Percentiles rank a stretch among this genome's conserved stretches.
These are phyloP conservation scores for Poecilia latipinna DNA, from an alignment of 2,113 vertebrate species.

Conservation along the genomic window DNA sequence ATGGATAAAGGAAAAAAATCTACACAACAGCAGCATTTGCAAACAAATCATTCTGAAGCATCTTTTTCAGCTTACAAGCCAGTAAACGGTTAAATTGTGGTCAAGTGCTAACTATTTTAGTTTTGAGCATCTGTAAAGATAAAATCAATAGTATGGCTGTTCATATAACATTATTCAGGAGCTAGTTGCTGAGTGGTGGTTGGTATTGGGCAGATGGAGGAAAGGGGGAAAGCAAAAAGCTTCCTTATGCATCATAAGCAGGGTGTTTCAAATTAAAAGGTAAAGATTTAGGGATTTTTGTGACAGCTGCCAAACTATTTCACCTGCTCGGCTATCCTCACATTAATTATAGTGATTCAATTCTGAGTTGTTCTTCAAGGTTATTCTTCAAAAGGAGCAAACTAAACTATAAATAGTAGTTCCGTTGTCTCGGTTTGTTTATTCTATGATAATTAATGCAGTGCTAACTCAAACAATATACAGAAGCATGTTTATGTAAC, in stretches of 20 bases:
- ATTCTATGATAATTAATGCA: constrained; percentile 4
- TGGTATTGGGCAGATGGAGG: not conserved
- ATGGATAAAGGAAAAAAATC: not conserved
- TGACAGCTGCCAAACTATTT: not conserved
- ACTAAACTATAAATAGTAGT: not conserved
- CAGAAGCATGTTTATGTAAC: not conserved
- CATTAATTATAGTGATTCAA: not conserved
- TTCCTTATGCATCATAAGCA: not conserved
- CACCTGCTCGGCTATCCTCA: not conserved
- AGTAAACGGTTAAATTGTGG: too few relatives aligned
- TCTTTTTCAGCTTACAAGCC: not conserved
- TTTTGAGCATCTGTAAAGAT: not conserved
- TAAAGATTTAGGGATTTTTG: not conserved
- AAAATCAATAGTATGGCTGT: not conserved
- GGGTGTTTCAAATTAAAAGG: not conserved
- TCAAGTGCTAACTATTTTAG: not conserved
- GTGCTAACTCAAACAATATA: constrained; percentile 9
- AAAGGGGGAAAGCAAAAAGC: not conserved
- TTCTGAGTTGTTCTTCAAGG: not conserved
- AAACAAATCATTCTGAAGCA: not conserved
- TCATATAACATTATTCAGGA: not conserved
- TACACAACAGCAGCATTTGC: not conserved
- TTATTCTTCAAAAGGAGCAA: not conserved
- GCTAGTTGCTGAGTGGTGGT: not conserved
- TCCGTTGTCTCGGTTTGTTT: not conserved